These are phyloP conservation scores for Cerastis rubricosa DNA, from an alignment of 2,888 invertebrate genomes.

Conservation along the genomic window DNA sequence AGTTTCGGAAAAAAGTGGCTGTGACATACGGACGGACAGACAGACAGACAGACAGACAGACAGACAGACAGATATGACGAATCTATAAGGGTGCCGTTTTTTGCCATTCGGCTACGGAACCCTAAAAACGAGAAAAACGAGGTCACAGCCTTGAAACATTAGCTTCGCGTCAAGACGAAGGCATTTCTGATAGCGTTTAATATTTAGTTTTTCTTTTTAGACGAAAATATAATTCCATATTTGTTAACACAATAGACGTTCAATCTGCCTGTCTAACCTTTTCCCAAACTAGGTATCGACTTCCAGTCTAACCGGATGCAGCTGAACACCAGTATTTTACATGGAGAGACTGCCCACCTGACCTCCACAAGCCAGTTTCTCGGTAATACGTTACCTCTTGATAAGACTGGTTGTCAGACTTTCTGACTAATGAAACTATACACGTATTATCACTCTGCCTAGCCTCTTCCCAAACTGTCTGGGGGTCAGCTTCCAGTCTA, in stretches of 20 bases:
- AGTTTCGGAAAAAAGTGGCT: too few relatives aligned
- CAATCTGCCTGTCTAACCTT: neutral
- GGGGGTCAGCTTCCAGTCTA: too few relatives aligned
- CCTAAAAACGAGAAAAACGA: too few relatives aligned
- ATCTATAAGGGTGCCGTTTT: too few relatives aligned
- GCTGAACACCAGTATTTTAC: neutral
- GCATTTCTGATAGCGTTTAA: conserved; percentile 30
- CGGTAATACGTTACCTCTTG: neutral
- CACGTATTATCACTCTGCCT: too few relatives aligned
- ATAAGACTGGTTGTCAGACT: neutral
- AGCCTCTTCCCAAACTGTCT: too few relatives aligned
- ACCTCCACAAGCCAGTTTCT: neutral
- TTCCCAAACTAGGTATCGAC: neutral
- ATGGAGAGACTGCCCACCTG: neutral
- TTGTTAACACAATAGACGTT: neutral
- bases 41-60: too few relatives aligned
- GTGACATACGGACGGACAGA: too few relatives aligned
- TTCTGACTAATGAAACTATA: neutral
- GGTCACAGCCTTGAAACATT: conserved; percentile 23
- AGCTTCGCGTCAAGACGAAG: conserved; percentile 15
- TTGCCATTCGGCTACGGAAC: too few relatives aligned
- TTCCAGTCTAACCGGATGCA: neutral
- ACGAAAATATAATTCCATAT: neutral
- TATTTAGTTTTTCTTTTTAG: conserved; percentile 14
- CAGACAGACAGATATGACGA: too few relatives aligned